Conservation (phyloP, 2,888 invertebrate genomes). For the Gastrophysa polygoni region DNA sequence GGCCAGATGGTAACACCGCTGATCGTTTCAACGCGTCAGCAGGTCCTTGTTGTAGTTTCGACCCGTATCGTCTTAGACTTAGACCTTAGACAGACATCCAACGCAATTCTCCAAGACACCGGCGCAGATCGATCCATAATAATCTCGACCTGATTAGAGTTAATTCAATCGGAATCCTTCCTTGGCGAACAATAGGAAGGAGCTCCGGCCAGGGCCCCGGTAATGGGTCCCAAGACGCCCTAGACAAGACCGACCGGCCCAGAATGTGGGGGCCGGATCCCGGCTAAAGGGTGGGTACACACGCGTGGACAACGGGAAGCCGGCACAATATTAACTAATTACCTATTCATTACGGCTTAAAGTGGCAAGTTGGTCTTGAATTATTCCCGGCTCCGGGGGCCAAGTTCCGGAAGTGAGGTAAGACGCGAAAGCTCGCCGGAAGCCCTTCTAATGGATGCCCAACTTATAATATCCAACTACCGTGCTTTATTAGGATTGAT, state of each 20-base stretch:
- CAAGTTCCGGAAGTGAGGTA: slow-evolving; percentile 58
- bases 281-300: slow-evolving; percentile 35
- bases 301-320: slow-evolving; percentile 57
- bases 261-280: slow-evolving; percentile 32
- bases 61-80: background rate
- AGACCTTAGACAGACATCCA: background rate
- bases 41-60: background rate
- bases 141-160: slow-evolving; percentile 54
- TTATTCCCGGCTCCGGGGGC: slow-evolving; percentile 57
- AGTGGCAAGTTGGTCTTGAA: slow-evolving; percentile 61
- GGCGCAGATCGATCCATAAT: slow-evolving; percentile 45
- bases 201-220: slow-evolving; percentile 46
- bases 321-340: slow-evolving; percentile 60
- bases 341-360: slow-evolving; percentile 62
- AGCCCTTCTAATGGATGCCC: slow-evolving; percentile 54
- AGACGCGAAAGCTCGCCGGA: slow-evolving; percentile 57
- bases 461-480: slow-evolving; percentile 43
- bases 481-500: slow-evolving; percentile 57
- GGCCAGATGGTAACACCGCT: no score
- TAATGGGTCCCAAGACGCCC: slow-evolving; percentile 57
- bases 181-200: slow-evolving; percentile 50
- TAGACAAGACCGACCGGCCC: slow-evolving; percentile 2
- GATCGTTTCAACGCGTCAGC: background rate
- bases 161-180: slow-evolving; percentile 58
- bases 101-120: slow-evolving; percentile 27